Conservation (phyloP, 2,797 vertebrate genomes). For the Carapus acus region DNA sequence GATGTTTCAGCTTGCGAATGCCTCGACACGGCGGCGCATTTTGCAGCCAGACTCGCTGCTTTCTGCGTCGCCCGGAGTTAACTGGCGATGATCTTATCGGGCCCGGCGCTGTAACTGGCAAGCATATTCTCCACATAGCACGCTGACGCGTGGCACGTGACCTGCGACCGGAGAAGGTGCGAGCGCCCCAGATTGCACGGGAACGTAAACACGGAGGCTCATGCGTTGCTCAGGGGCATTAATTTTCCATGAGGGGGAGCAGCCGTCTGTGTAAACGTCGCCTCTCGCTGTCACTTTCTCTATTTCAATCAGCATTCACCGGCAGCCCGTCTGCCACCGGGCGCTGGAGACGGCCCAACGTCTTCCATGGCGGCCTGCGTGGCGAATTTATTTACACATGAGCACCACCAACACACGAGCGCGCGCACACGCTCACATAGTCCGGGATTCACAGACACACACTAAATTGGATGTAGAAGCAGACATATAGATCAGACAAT, state of each 20-base stretch:
- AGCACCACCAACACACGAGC: slow-evolving; percentile 1
- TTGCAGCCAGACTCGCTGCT: no score
- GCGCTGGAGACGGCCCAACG: slow-evolving; percentile 6
- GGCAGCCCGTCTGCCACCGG: slow-evolving; percentile 7
- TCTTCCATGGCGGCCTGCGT: slow-evolving; percentile 4
- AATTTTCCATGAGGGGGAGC: slow-evolving; percentile 5
- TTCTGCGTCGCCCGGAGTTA: no score
- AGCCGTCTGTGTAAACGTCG: not conserved
- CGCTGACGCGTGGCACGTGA: no score
- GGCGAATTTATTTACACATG: slow-evolving; percentile 18
- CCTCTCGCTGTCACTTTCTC: slow-evolving; percentile 3
- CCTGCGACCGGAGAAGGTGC: no score
- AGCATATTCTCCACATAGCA: no score
- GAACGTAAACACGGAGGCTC: not conserved
- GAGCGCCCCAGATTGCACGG: slow-evolving; percentile 29
- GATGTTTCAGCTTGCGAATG: no score
- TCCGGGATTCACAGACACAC: not conserved
- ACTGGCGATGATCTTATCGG: no score
- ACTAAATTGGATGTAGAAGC: no score
- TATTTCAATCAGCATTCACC: slow-evolving; percentile 21
- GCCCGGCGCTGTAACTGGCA: no score
- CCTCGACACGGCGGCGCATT: no score
- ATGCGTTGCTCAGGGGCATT: not conserved
- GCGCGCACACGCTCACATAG: not conserved
- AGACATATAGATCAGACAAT: not conserved